phyloP scores from a whole-genome alignment of 2,113 vertebrate species.

The Siniperca chuatsi region DNA sequence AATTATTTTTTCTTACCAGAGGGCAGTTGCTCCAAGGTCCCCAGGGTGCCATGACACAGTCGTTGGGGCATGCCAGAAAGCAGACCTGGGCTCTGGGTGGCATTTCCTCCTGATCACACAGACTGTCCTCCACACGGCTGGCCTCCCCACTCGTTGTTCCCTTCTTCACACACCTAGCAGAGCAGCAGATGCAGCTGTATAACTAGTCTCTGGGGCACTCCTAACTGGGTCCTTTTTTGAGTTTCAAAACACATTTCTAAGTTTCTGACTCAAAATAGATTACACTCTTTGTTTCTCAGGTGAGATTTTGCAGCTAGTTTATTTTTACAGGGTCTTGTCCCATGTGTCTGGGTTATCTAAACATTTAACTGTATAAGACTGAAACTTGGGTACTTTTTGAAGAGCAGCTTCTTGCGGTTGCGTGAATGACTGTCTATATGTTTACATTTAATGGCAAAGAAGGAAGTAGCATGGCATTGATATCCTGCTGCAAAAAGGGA shows the following conservation, averaged over 20 bases:
- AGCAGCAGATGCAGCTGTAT: constrained; percentile 46
- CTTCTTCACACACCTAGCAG: constrained; percentile 88
- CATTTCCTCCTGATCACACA: constrained; percentile 88
- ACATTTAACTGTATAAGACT: background rate
- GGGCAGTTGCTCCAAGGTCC: constrained; percentile 92
- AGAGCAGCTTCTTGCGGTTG: background rate
- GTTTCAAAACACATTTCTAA: constrained; percentile 35
- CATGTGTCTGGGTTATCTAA: background rate
- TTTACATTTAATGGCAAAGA: background rate
- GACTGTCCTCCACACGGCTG: constrained; percentile 79
- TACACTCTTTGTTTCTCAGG: background rate
- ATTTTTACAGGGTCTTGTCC: background rate
- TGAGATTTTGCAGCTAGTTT: background rate
- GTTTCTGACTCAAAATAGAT: constrained; percentile 29
- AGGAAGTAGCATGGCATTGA: background rate
- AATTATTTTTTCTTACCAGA: constrained; percentile 81
- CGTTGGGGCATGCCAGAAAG: constrained; percentile 88
- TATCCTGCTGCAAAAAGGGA: background rate
- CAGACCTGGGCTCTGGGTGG: constrained; percentile 88
- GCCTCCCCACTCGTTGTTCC: constrained; percentile 69
- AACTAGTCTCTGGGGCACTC: constrained; percentile 49
- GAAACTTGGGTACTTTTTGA: background rate
- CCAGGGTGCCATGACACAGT: constrained; percentile 93
- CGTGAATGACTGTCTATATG: background rate
- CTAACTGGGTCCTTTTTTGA: constrained; percentile 31